These are phyloP conservation scores for Mus spicilegus DNA, from an alignment of 2,113 vertebrate genomes.

Conservation along the genomic window DNA sequence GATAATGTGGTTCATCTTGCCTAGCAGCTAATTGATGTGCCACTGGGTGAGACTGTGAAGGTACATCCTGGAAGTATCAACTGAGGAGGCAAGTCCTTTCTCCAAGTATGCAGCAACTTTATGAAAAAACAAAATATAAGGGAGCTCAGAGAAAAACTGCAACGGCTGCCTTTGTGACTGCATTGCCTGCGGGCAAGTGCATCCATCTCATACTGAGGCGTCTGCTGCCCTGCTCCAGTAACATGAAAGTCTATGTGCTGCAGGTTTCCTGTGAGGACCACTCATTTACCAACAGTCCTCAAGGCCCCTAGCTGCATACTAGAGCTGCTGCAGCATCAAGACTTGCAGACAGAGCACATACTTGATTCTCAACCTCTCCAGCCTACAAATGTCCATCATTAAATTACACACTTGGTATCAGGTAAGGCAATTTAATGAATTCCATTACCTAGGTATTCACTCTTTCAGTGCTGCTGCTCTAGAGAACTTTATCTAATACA, in stretches of 20 bases:
- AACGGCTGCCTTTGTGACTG: not conserved
- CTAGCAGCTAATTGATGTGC: not conserved
- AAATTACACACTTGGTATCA: not conserved
- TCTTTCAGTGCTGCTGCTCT: not conserved
- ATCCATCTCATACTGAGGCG: too few species aligned
- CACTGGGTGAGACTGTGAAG: too few species aligned
- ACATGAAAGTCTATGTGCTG: not conserved
- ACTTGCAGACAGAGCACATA: too few species aligned
- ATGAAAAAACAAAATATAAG: not conserved
- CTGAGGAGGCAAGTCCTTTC: not conserved
- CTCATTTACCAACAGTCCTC: not conserved
- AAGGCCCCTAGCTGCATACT: too few species aligned
- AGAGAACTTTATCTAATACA: not conserved
- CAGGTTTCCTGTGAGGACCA: not conserved
- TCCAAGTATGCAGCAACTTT: not conserved
- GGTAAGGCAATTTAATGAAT: not conserved
- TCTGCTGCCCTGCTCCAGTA: accelerated
- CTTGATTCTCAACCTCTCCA: too few species aligned
- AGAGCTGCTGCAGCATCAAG: not conserved
- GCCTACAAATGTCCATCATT: not conserved
- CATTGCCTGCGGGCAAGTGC: too few species aligned
- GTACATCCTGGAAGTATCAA: not conserved
- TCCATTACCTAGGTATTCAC: not conserved
- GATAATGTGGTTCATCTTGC: not conserved
- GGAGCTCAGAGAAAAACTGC: not conserved